A percentile compares a stretch with the other conserved stretches of the same genome.
phyloP scores from a whole-genome alignment of 2,113 vertebrate species.

The Sporophila hypoxantha region DNA sequence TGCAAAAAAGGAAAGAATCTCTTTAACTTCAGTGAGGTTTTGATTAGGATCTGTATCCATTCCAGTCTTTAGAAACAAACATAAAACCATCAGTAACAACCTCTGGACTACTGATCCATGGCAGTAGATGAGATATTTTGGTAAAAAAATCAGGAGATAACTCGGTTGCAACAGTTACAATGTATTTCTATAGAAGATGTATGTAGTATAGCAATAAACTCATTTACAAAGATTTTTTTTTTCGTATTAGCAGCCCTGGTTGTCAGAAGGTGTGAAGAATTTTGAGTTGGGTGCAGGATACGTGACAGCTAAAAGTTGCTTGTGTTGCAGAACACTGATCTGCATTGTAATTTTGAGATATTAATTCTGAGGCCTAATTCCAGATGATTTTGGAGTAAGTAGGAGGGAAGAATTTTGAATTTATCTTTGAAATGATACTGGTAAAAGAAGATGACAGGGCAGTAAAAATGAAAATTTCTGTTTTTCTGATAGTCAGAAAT shows the following conservation, averaged over 20 bases:
- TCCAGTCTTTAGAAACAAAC: background rate
- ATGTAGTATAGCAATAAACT: background rate
- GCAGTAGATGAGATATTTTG: background rate
- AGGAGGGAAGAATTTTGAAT: background rate
- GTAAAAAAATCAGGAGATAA: background rate
- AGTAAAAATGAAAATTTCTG: background rate
- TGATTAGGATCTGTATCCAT: background rate
- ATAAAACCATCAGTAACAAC: background rate
- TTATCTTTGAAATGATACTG: background rate
- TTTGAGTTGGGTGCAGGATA: background rate
- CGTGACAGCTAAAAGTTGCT: background rate
- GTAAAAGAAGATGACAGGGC: background rate
- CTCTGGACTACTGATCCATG: background rate
- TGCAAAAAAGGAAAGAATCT: constrained; percentile 5
- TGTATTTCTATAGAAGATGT: background rate
- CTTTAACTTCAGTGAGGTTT: constrained; percentile 2
- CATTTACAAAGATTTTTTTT: background rate
- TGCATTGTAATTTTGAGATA: background rate
- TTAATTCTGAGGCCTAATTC: background rate
- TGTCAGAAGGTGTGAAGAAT: background rate
- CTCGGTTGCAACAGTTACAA: background rate
- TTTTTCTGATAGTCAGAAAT: background rate
- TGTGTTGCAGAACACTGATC: background rate
- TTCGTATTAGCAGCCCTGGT: background rate
- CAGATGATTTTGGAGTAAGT: background rate